These are phyloP conservation scores for Mythimna ferrago DNA, from an alignment of 2,888 invertebrate genomes.

Conservation along the genomic window DNA sequence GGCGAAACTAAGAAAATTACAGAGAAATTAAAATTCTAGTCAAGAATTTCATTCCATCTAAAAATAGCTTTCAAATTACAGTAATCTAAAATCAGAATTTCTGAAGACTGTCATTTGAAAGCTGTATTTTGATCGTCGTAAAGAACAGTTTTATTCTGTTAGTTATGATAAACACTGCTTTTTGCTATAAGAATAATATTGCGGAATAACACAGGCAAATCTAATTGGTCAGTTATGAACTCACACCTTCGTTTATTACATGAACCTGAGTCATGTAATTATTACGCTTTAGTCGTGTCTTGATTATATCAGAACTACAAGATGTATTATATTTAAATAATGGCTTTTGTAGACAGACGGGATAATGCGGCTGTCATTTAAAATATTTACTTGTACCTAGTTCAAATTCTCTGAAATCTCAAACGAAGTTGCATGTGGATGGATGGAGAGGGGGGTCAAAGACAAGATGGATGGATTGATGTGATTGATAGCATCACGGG, in stretches of 20 bases:
- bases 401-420: not conserved
- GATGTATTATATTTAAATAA: conserved; percentile 4
- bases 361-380: not conserved
- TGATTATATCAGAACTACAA: conserved; percentile 18
- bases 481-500: too few species aligned
- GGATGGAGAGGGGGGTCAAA: too few species aligned
- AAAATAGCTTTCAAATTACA: conserved; percentile 1
- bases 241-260: conserved; percentile 24
- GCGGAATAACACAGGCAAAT: conserved; percentile 11
- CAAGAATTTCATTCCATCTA: not conserved
- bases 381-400: not conserved
- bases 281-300: conserved; percentile 14
- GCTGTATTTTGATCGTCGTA: conserved; percentile 5
- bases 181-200: conserved; percentile 18
- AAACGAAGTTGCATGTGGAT: too few species aligned
- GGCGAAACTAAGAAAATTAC: not conserved
- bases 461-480: too few species aligned
- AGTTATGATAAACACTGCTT: conserved; percentile 20
- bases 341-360: not conserved
- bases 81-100: not conserved
- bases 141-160: conserved; percentile 15
- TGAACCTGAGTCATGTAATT: conserved; percentile 2
- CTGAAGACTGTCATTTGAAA: not conserved
- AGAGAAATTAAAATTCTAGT: not conserved
- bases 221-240: conserved; percentile 42